These are phyloP conservation scores for Upupa epops DNA, from an alignment of 2,113 vertebrate species.

Conservation along the genomic window DNA sequence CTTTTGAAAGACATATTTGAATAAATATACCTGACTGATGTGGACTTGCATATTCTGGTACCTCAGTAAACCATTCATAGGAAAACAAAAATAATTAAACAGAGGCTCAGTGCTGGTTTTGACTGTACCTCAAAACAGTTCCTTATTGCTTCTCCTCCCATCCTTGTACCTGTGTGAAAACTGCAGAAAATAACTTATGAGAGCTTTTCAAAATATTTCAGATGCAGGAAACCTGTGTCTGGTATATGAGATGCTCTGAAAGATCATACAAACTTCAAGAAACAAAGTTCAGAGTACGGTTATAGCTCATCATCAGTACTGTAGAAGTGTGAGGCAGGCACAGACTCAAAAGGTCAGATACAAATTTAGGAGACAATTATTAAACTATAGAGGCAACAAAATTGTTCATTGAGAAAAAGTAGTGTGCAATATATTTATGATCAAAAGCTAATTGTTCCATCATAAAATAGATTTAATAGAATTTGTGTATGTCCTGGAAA, in stretches of 20 bases:
- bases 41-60: neutral
- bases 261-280: neutral
- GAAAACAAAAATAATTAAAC: neutral
- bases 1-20: constrained; percentile 28
- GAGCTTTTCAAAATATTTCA: neutral
- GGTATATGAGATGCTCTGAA: neutral
- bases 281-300: neutral
- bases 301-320: neutral
- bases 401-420: neutral
- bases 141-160: neutral
- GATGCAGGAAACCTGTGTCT: neutral
- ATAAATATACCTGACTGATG: constrained; percentile 23
- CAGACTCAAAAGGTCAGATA: neutral
- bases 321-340: neutral
- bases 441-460: neutral
- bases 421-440: neutral
- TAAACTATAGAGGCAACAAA: neutral
- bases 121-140: neutral
- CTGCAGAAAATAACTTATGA: neutral
- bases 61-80: neutral
- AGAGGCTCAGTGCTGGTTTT: neutral
- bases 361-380: neutral
- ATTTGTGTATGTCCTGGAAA: neutral
- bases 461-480: neutral
- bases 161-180: neutral